Evolutionary conservation across 1,140 invertebrate genomes (phyloP).

Genomic region (Megathymus violae): DNA sequence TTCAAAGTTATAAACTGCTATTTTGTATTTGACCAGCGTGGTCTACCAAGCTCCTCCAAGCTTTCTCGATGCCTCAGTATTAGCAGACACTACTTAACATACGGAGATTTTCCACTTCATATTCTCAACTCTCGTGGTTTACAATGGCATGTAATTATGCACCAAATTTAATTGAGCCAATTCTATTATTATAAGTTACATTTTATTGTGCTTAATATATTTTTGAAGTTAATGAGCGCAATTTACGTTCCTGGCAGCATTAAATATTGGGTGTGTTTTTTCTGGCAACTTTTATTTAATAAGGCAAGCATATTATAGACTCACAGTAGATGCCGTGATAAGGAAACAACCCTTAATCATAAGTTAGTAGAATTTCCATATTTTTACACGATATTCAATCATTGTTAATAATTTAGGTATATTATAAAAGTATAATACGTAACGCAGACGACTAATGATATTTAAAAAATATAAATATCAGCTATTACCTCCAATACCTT

Average conservation of each 20-base stretch:
- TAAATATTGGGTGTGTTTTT: conserved; percentile 9
- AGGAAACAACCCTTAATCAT: conserved; percentile 32
- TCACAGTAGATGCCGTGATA: conserved; percentile 19
- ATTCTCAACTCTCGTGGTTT: no score
- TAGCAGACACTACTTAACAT: no score
- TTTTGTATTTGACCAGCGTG: no score
- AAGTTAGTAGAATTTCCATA: conserved; percentile 25
- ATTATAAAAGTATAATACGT: not conserved
- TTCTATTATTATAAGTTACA: not conserved
- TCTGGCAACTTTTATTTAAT: conserved; percentile 26
- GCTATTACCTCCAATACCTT: not conserved
- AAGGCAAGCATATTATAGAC: conserved; percentile 24
- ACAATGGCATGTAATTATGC: no score
- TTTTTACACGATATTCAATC: conserved; percentile 28
- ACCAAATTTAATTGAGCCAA: not conserved
- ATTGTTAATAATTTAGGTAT: conserved; percentile 10
- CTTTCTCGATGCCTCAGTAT: no score
- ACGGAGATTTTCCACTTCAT: no score
- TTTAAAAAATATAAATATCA: not conserved
- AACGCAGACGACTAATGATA: not conserved
- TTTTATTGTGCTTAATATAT: not conserved
- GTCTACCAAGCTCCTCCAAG: no score
- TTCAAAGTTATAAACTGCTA: no score
- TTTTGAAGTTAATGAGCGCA: conserved; percentile 16
- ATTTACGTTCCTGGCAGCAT: conserved; percentile 1